Evolutionary conservation across 2,113 vertebrate genomes (phyloP), one percentile per base, ranked within the genome.

Genomic region (Festucalex cinctus): DNA sequence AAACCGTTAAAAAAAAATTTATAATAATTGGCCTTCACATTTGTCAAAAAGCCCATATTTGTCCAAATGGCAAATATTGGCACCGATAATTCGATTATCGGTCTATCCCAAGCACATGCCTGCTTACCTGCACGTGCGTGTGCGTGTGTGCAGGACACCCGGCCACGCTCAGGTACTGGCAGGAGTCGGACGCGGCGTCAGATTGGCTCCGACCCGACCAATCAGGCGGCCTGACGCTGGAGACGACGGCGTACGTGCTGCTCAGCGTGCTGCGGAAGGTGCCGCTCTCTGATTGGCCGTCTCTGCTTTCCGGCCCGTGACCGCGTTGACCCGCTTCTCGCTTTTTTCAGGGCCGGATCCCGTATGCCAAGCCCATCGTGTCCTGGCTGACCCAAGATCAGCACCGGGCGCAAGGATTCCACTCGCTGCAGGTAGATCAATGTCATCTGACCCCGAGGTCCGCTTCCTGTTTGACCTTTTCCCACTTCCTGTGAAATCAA

Each of bases 311-410:
- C n/a, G n/a, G 3, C 7, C 22, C 6, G 17, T 22, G 20, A 53
- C 28, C 0, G 13, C 16, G 6, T 26, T 13, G 19, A 39, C 2
- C 48, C 13, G 8, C 13, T 62, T 51, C 16, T n/a, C n/a, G n/a
- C 32, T 53, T 46, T 51, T 49, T 17, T 19, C 36, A 53, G 80
- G 94, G 92, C 28, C 87, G 94, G 1, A 74, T 85, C 6, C 32
- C 0, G 0, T 97, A 98, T 16, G 90, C 85, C 16, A 91, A 90
- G 44, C 94, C 95, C 0, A 88, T 98, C 66, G 63, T 98, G 70
- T 85, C 65, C 17, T 98, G 96, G 96, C 81, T 98, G 57, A 94
- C 94, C 2, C 94, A 97, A 77, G 92, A 97, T 20, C 95, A 98
- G 80, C 90, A 94, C 67, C 0, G 95, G 95, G 57, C 92, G 94